Evolutionary conservation across 1,140 invertebrate species (phyloP), one percentile per base, ranked within the genome.

Genomic region (Eufriesea mexicana): DNA sequence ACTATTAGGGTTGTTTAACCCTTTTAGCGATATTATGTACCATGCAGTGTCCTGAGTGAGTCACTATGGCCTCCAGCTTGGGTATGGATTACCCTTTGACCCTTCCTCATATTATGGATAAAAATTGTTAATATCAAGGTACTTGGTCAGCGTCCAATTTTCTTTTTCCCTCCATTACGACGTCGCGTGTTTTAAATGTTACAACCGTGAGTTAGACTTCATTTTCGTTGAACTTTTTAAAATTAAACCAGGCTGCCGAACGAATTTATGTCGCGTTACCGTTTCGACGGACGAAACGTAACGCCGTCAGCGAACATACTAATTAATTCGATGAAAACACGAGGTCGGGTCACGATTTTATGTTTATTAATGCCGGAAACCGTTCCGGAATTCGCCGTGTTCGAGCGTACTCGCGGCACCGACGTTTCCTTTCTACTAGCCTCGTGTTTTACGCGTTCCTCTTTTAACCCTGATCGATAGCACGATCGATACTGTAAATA

Each of bases 281-380:
- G 25, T 76, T 75, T 55, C 28, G 59, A 64, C 67, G 0, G 76
- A n/a, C 28, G n/a, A 76, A 67, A 75, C 12, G n/a, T 23, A 49
- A 66, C 62, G 25, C 18, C 16, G n/a, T 16, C 28, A 23, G 16
- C 16, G 59, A 20, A 45, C 18, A 51, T 51, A 64, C 12, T 77
- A 62, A 54, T 83, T 78, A 83, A 78, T 78, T 68, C 55, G 16
- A 47, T 55, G 59, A 61, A 55, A 55, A 66, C 54, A n/a, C 42
- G 54, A 82, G 64, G 71, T 70, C 80, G 67, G 72, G 67, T 84
- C 73, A 25, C 35, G 54, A 78, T 68, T 75, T 84, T 86, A 89
- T 89, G 66, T 89, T 85, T 83, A 83, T 64, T 79, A 86, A 85
- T 83, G 77, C 12, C 66, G 61, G 67, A 61, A 84, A 86, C 35